Base-by-base conservation (phyloP, 2,113 vertebrate species). In the Loxodonta africana region DNA sequence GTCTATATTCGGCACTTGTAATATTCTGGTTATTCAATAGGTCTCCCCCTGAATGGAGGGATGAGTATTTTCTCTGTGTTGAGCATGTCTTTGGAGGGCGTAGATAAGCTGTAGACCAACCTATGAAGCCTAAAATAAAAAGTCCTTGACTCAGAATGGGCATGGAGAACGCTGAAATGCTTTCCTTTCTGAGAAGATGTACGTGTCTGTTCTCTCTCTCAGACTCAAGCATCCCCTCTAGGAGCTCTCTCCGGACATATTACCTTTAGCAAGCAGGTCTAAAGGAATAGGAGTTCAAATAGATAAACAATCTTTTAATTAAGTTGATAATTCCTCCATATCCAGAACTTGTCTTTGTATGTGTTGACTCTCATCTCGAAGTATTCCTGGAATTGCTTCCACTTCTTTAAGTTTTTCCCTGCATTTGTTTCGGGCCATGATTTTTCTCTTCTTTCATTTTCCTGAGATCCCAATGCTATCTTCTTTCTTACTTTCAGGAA, bases 401-500 rank as follows among this genome's bases (percentile, higher is more conserved):
- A 26, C 37, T 81, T 94, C 18, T 82, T 26, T 3, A 71, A 67
- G 25, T 57, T 77, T 89, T 69, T 18, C 7, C 28, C 46, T 51
- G 44, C 46, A 60, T 15, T 83, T 53, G 23, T 83, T 91, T 63
- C 17, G 26, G 44, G 46, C 12, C 90, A 8, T 46, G 2, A 33
- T 94, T 84, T 57, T 82, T 60, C n/a, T 60, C 44, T 88, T 83
- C 46, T 93, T 25, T 88, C 28, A 4, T 90, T 86, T 73, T 41
- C 88, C 44, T 86, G 90, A 86, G 30, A 86, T 67, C 41, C 30
- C 67, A 80, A 23, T 67, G 28, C 2, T 3, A 51, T 76, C n/a
- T 93, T 41, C 15, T 73, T 90, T 81, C 62, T 92, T 37, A 65
- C 60, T 92, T 95, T 69, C 46, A 90, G 48, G 8, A 96, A 57